These are phyloP conservation scores for Colossoma macropomum DNA, from an alignment of 2,113 vertebrate genomes.

Conservation along the genomic window DNA sequence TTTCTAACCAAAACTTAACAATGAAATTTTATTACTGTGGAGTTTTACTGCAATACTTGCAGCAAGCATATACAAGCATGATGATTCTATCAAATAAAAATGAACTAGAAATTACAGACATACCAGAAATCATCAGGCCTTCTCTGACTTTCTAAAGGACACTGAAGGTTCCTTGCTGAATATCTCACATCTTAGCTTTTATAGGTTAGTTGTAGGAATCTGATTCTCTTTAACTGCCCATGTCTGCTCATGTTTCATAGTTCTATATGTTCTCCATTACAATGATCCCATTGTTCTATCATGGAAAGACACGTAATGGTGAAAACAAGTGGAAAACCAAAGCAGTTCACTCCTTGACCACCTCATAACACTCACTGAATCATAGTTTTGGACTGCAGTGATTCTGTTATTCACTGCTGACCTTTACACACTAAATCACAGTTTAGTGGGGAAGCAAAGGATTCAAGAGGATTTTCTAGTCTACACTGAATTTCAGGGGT, in stretches of 20 bases:
- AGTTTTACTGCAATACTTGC: no score
- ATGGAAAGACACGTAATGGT: neutral
- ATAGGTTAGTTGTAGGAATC: neutral
- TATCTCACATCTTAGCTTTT: no score
- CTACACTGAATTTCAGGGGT: neutral
- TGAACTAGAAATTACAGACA: no score
- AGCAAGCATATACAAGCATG: no score
- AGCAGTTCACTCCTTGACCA: neutral
- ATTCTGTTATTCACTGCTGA: neutral
- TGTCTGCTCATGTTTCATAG: neutral
- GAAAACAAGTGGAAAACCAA: neutral
- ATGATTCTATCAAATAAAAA: no score
- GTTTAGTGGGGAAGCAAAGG: neutral
- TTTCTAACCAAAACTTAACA: no score
- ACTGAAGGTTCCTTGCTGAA: no score
- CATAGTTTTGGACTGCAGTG: neutral
- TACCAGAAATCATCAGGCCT: no score
- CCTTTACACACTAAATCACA: neutral
- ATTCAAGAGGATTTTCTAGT: neutral
- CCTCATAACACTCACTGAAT: slow-evolving; percentile 4
- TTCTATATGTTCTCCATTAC: slow-evolving; percentile 9
- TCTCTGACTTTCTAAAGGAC: no score
- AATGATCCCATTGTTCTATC: neutral
- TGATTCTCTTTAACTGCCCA: neutral
- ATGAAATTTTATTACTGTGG: no score